Conservation (phyloP, 2,888 invertebrate species). For the Lithophane ornitopus region DNA sequence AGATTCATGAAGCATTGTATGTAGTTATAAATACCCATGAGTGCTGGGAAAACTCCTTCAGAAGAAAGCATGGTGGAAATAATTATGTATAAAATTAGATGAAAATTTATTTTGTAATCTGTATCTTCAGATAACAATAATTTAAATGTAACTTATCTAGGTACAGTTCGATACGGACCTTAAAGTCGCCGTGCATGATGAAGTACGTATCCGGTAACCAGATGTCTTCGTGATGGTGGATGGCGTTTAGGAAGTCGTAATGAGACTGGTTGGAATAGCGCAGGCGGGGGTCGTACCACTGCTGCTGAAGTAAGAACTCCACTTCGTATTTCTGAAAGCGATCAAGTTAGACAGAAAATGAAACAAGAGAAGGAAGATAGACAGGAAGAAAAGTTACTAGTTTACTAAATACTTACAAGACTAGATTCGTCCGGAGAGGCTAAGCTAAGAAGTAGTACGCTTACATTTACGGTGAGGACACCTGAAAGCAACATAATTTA, state of each 20-base stretch:
- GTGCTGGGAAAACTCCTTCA: constrained; percentile 85
- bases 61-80: constrained; percentile 83
- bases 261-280: constrained; percentile 96
- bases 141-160: constrained; percentile 40
- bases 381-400: constrained; percentile 26
- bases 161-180: constrained; percentile 83
- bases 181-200: constrained; percentile 99
- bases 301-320: constrained; percentile 97
- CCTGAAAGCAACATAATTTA: constrained; percentile 91
- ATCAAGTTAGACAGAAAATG: constrained; percentile 28
- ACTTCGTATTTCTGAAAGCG: constrained; percentile 97
- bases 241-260: constrained; percentile 97
- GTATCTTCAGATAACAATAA: constrained; percentile 52
- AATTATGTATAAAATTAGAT: constrained; percentile 79
- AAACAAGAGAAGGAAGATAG: constrained; percentile 34
- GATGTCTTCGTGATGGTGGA: constrained; percentile 97
- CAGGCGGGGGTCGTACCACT: constrained; percentile 97
- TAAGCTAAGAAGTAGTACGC: constrained; percentile 97
- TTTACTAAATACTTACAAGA: constrained; percentile 93
- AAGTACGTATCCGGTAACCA: constrained; percentile 99
- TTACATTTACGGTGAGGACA: constrained; percentile 97
- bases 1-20: constrained; percentile 81
- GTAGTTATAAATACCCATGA: constrained; percentile 85
- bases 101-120: constrained; percentile 65
- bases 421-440: constrained; percentile 99